A percentile compares a stretch with the other conserved stretches of the same genome.
These are phyloP conservation scores for Isotomurus palustris DNA, from an alignment of 2,888 invertebrate genomes.

Conservation along the genomic window DNA sequence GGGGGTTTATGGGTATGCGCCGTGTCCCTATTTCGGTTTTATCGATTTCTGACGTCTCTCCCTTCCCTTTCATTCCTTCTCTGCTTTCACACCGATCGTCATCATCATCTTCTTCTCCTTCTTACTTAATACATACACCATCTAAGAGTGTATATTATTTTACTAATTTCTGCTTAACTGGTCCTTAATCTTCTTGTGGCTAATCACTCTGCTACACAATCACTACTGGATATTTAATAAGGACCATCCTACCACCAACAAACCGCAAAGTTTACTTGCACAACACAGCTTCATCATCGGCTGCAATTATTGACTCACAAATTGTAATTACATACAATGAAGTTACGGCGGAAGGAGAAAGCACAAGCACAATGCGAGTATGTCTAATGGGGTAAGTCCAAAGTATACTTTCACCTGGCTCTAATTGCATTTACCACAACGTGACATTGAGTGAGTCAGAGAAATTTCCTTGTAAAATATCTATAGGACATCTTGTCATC, in stretches of 20 bases:
- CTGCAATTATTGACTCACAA: no score
- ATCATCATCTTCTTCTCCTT: neutral
- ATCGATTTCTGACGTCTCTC: constrained; percentile 25
- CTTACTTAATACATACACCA: no score
- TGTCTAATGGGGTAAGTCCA: constrained; percentile 22
- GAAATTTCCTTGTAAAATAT: no score
- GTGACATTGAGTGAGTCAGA: no score
- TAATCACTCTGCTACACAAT: neutral
- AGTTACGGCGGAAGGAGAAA: neutral
- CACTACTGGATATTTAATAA: no score
- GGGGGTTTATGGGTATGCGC: constrained; percentile 25
- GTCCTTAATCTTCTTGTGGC: neutral
- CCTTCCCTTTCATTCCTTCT: neutral
- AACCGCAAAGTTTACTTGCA: no score
- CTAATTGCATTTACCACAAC: neutral
- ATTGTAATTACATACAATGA: no score
- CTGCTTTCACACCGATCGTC: neutral
- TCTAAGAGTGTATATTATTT: no score
- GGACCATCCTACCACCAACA: no score
- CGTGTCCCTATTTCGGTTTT: constrained; percentile 27
- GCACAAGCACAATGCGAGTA: constrained; percentile 25
- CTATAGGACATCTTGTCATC: no score
- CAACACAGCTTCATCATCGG: no score
- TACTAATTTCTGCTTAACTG: no score
- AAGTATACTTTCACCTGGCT: neutral